Base-by-base conservation (phyloP, 2,888 invertebrate genomes). In the Ptycholaimellus sp. region DNA sequence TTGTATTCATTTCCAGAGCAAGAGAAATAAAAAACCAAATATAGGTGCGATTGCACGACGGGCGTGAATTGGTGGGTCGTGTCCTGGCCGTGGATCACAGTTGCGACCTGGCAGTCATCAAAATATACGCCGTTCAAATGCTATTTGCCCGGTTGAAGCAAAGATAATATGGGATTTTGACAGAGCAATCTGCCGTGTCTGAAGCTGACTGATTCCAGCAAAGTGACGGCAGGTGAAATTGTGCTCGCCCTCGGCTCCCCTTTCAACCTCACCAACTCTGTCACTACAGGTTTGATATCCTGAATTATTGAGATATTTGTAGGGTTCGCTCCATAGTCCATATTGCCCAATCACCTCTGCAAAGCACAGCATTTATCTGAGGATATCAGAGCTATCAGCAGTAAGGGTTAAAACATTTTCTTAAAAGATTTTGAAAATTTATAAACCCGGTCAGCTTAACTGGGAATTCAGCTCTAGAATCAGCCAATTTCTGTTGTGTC, bases 171-270 rank as follows among this genome's bases (percentile, higher is more conserved):
- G 13, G 33, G 25, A 7, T 9, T 33, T 33, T n/a, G 33, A 9
- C 9, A 13, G 27, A 9, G 13, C 33, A 14, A 14, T n/a, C 25
- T 23, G 25, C 25, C 25, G 13, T 6, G 6, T 9, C 25, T 23
- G 7, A 23, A 13, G 25, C 25, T 23, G 13, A 13, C 25, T 13
- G 25, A 23, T 23, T 23, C 25, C 18, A 13, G 11, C 6, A 18
- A 20, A 11, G 19, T 7, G 30, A 7, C 17, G n/a, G 5, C 13
- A 7, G 18, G 36, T 21, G 37, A 17, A 3, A 17, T 4, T 11
- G 37, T 23, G 19, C 4, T 37, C n/a, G 38, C 37, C 19, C 13
- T 37, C 37, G 37, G 37, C 23, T 17, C n/a, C 25, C 37, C 37
- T 4, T 36, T 36, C 25, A 37, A 37, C 37, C 37, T 37, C 6